Conservation (phyloP, 2,797 vertebrate genomes). For the Halcyon leucocephala region DNA sequence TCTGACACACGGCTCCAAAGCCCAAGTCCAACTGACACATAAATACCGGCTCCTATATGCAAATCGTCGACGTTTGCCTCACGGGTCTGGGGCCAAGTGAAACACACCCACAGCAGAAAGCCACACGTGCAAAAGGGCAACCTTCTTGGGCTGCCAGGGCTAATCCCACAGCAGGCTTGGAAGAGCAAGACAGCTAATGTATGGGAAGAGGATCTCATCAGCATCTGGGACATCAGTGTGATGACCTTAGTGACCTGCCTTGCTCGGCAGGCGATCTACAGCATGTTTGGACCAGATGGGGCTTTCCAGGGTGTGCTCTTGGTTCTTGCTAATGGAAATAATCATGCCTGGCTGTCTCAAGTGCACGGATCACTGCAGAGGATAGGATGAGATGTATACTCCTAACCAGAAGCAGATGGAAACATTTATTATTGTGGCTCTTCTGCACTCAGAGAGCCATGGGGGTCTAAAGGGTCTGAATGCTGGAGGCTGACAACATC, state of each 20-base stretch:
- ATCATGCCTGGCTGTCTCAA: neutral
- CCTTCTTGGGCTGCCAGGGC: fast-evolving
- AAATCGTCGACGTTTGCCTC: neutral
- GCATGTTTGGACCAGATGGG: constrained; percentile 36
- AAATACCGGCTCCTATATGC: neutral
- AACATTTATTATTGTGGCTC: constrained; percentile 8
- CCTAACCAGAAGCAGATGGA: constrained; percentile 48
- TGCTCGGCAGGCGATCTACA: neutral
- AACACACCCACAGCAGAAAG: neutral
- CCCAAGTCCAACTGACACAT: neutral
- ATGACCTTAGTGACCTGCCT: neutral
- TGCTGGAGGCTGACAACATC: neutral
- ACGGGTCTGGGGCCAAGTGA: neutral
- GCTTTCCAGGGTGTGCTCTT: constrained; percentile 19
- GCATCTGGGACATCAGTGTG: neutral
- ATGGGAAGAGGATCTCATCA: neutral
- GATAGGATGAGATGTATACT: neutral
- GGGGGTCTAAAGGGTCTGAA: neutral
- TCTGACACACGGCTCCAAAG: neutral
- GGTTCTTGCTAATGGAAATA: constrained; percentile 16
- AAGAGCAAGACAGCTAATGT: neutral
- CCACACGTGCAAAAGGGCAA: fast-evolving
- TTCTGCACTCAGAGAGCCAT: neutral
- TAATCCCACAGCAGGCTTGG: fast-evolving
- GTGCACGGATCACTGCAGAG: neutral